Conservation (phyloP, 2,888 invertebrate species). For the Temnothorax ravouxi region DNA sequence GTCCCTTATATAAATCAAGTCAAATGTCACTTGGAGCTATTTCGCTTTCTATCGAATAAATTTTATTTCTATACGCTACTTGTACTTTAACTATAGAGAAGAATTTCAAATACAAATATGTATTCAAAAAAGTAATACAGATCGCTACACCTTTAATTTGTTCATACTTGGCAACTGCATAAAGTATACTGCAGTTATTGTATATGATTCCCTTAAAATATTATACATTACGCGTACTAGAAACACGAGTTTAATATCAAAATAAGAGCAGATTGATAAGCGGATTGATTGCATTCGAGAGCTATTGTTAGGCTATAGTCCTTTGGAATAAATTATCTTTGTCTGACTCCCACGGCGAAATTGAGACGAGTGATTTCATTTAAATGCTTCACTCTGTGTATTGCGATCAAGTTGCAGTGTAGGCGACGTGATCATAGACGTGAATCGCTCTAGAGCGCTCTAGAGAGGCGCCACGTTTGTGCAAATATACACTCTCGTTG, state of each 20-base stretch:
- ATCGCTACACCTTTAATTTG: neutral
- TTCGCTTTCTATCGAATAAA: neutral
- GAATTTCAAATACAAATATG: neutral
- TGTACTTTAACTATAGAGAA: neutral
- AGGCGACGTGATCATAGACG: conserved; percentile 29
- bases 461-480: conserved; percentile 45
- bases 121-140: neutral
- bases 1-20: conserved; percentile 8
- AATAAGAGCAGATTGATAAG: neutral
- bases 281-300: neutral
- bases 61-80: neutral
- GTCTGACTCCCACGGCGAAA: conserved; percentile 16
- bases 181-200: neutral
- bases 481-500: conserved; percentile 47
- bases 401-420: conserved; percentile 40
- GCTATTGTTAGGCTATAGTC: neutral
- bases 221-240: neutral
- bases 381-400: conserved; percentile 27
- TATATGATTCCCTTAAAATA: neutral
- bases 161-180: neutral
- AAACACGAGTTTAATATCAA: conserved; percentile 2
- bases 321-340: conserved; percentile 31
- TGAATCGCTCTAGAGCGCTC: conserved; percentile 9
- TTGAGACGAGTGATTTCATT: conserved; percentile 34
- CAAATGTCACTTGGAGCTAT: neutral